Evolutionary conservation across 1,140 invertebrate species (phyloP), one percentile per base, ranked within the genome.

Genomic region (Dinothrombium tinctorium): DNA sequence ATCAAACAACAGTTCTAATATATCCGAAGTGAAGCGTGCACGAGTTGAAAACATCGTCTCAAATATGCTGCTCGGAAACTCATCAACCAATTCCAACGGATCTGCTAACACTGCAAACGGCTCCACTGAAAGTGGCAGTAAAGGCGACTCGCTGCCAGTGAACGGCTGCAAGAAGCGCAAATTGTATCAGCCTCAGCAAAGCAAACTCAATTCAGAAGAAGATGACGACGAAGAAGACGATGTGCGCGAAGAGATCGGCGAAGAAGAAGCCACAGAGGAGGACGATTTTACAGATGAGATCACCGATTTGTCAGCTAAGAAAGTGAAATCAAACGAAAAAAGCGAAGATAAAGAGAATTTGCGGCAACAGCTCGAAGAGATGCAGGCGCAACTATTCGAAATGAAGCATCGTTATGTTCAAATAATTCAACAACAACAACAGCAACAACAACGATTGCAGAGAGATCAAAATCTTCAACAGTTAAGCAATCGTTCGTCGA

Each of bases 81-180:
- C 23, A n/a, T 9, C 20, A 15, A 38, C 6, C 42, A 43, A 41
- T 21, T 20, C 20, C 29, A 35, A 35, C 36, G 4, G 21, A 29
- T 29, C 28, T n/a, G n/a, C n/a, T 9, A 1, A 22, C 23, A 20
- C 17, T 20, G 25, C 15, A 5, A 24, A 31, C 29, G 7, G 43
- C 39, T 8, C 36, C 37, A 23, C 33, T 39, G 2, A 24, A 14
- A 5, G 20, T 65, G 73, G 4, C 26, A 23, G 68, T 71, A 56
- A 38, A 39, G 42, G 1, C n/a, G n/a, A 15, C 26, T 19, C 2
- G 47, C 24, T 33, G 47, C 24, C 23, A 44, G 61, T 55, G 44
- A 86, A 81, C 58, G 84, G 78, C 31, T 90, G 78, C 62, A 89
- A 89, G 57, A 94, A 94, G 62, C 68, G 87, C 17, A 95, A 94